Percentiles rank a stretch among this genome's conserved stretches.
phyloP scores from a whole-genome alignment of 2,888 invertebrate species.

The Drosophila dives region DNA sequence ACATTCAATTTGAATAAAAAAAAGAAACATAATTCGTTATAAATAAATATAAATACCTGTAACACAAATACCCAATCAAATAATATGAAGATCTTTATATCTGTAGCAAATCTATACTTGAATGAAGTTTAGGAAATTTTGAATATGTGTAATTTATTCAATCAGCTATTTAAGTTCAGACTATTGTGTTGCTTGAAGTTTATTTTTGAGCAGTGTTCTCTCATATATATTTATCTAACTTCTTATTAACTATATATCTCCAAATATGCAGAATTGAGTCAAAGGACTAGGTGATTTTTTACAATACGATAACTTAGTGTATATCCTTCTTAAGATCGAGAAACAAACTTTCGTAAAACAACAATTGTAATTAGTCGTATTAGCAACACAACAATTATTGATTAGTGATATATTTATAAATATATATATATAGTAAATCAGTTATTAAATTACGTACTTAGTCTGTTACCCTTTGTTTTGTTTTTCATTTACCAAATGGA shows the following conservation, averaged over 20 bases:
- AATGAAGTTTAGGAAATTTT: constrained; percentile 8
- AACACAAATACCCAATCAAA: constrained; percentile 56
- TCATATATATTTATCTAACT: not conserved
- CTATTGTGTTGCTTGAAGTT: constrained; percentile 16
- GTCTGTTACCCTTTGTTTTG: constrained; percentile 78
- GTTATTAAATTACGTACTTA: constrained; percentile 57
- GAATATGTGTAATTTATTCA: constrained; percentile 2
- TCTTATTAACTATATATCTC: not conserved
- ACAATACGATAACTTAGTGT: constrained; percentile 13
- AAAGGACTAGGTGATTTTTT: constrained; percentile 19
- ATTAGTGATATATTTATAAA: constrained; percentile 19
- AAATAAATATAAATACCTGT: constrained; percentile 45
- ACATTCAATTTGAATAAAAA: constrained; percentile 45
- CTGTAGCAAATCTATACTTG: constrained; percentile 12
- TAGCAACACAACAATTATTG: constrained; percentile 31
- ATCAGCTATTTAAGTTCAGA: constrained; percentile 15
- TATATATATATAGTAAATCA: constrained; percentile 30
- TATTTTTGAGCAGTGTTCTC: constrained; percentile 8
- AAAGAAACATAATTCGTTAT: constrained; percentile 31
- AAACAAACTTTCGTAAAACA: constrained; percentile 21
- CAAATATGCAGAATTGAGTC: constrained; percentile 12
- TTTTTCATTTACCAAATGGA: constrained; percentile 54
- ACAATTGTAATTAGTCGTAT: constrained; percentile 16
- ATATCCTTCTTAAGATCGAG: constrained; percentile 1
- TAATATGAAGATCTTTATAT: constrained; percentile 36